These are phyloP conservation scores for Ammospiza caudacuta DNA, from an alignment of 2,113 vertebrate species.

Conservation along the genomic window DNA sequence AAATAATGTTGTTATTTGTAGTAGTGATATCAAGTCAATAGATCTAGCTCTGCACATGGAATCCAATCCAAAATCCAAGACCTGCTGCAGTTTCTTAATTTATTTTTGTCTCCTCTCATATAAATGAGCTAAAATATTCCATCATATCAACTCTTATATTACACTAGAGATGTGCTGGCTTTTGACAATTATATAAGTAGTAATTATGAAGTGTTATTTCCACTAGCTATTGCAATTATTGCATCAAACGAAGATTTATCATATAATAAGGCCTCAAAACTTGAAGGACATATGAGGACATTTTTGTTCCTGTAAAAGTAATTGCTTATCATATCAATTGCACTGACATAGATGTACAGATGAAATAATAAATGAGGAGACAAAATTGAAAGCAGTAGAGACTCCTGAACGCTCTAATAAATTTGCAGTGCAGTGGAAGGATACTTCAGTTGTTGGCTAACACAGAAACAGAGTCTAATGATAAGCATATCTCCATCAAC, in stretches of 20 bases:
- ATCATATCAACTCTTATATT: not conserved
- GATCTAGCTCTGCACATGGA: not conserved
- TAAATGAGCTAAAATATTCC: not conserved
- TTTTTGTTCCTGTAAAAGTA: conserved; percentile 4
- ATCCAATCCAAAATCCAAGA: not conserved
- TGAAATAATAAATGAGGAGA: conserved; percentile 20
- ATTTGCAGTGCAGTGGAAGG: conserved; percentile 1
- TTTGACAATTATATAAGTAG: not conserved
- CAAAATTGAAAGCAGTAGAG: not conserved
- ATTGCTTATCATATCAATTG: not conserved
- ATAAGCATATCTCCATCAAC: conserved; percentile 13
- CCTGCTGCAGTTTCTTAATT: not conserved
- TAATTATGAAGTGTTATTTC: not conserved
- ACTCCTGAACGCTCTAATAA: not conserved
- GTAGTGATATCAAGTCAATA: not conserved
- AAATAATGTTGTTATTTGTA: not conserved
- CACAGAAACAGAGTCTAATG: not conserved
- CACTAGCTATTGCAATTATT: not conserved
- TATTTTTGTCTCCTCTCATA: not conserved
- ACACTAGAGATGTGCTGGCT: not conserved
- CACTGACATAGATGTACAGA: not conserved
- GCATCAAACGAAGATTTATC: conserved; percentile 4
- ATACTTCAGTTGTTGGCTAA: conserved; percentile 13
- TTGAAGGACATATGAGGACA: conserved; percentile 29
- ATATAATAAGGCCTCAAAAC: conserved; percentile 48